These are phyloP conservation scores for Pseudomyrmex sp. DNA, from an alignment of 1,140 invertebrate genomes.

Conservation along the genomic window DNA sequence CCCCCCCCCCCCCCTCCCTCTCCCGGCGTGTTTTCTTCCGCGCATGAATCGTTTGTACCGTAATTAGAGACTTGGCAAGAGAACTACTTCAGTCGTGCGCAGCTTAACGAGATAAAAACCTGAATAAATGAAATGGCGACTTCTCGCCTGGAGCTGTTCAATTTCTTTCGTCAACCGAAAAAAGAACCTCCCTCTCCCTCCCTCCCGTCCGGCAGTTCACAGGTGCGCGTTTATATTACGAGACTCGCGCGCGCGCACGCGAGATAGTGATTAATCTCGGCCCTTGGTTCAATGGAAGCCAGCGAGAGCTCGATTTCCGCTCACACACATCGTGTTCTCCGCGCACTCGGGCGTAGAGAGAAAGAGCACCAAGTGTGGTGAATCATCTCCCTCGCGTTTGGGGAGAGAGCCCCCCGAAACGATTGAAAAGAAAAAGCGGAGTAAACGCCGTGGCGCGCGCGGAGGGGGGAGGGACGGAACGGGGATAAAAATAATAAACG, in stretches of 20 bases:
- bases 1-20: too few relatives aligned
- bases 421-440: conserved; percentile 31
- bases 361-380: conserved; percentile 4
- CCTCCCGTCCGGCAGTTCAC: conserved; percentile 46
- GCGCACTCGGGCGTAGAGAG: conserved; percentile 48
- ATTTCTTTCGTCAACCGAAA: conserved; percentile 59
- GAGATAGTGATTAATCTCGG: conserved; percentile 67
- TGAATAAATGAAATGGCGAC: conserved; percentile 11
- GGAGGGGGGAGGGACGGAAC: neutral
- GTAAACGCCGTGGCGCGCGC: neutral
- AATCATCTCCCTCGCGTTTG: conserved; percentile 50
- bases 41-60: too few relatives aligned
- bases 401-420: neutral
- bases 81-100: too few relatives aligned
- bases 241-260: conserved; percentile 50
- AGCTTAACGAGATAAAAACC: too few relatives aligned
- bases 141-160: conserved; percentile 9
- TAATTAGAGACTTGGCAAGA: too few relatives aligned
- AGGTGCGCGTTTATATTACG: conserved; percentile 69
- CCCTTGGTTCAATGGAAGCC: conserved; percentile 31
- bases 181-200: conserved; percentile 60
- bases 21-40: too few relatives aligned
- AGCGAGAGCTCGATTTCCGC: conserved; percentile 50
- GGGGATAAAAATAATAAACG: conserved; percentile 62
- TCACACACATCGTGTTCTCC: conserved; percentile 58